Base-by-base conservation (phyloP, 2,113 vertebrate species). In the Microcebus tavaratra region DNA sequence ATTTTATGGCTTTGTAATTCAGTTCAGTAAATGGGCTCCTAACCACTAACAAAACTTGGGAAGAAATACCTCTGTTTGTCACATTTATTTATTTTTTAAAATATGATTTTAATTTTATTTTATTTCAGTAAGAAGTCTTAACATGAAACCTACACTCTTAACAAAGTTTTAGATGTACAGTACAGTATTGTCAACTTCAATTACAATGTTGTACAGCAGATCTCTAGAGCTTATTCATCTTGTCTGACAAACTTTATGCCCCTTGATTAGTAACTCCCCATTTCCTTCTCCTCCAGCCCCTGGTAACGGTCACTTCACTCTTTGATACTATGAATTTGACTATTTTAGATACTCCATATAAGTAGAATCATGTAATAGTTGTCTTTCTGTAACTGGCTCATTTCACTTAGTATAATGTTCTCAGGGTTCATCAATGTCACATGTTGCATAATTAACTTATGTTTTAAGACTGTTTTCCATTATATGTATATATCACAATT, bases 1-100 rank as follows among this genome's bases (percentile, higher is more conserved):
- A 11, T 85, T 67, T 48, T 73, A n/a, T 63, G 50, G 23, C 50
- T 83, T 91, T 96, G 18, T 61, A 93, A 91, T 91, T 90, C 31
- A 84, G 18, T 81, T 17, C 9, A 50, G 29, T 81, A 73, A 93
- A 96, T 45, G 61, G 31, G 0, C 63, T 96, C 1, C 50, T 65
- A 25, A 59, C 17, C 21, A 23, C 27, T 63, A 29, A 55, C 0
- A 75, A 45, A 45, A 75, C 6, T 65, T 93, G 31, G 48, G 68
- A 80, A 94, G 18, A 83, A n/a, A 86, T 45, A n/a, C n/a, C 2
- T 83, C 3, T 72, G 2, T 85, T 87, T 90, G 63, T 45, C 36
- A 63, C 12, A 1, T 82, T 39, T 79, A 13, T 13, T 34, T 68
- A n/a, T 79, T 23, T 57, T 57, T 61, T 63, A 27, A 63, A 63